Percentiles rank a stretch among this genome's conserved stretches.
Evolutionary conservation across 1,140 invertebrate genomes (phyloP).

Genomic region (Gryllus bimaculatus): DNA sequence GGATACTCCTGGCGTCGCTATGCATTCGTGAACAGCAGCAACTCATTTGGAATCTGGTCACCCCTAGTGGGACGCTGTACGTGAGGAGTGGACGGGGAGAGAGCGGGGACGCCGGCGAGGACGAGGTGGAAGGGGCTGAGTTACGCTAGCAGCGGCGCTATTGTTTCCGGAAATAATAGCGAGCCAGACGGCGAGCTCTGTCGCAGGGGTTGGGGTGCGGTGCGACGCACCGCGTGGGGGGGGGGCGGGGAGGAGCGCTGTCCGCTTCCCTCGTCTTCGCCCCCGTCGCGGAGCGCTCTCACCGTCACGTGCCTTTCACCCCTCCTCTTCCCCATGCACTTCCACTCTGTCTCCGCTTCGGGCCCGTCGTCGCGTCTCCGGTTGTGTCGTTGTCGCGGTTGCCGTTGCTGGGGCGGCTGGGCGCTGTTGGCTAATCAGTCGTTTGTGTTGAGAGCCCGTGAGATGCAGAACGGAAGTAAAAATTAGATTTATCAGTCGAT

Average conservation of each 20-base stretch:
- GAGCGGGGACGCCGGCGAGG: not conserved
- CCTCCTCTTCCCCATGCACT: not conserved
- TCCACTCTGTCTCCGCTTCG: too few species aligned
- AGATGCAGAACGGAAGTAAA: too few species aligned
- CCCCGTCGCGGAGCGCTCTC: not conserved
- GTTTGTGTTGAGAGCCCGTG: too few species aligned
- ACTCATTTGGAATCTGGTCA: too few species aligned
- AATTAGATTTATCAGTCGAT: too few species aligned
- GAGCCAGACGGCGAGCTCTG: not conserved
- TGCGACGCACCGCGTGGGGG: too few species aligned
- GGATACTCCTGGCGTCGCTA: too few species aligned
- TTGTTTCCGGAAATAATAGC: slow-evolving; percentile 4
- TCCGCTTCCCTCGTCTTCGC: not conserved
- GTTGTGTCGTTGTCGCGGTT: too few species aligned
- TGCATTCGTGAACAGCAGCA: too few species aligned
- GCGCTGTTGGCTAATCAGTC: too few species aligned
- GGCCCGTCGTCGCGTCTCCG: too few species aligned
- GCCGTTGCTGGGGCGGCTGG: too few species aligned
- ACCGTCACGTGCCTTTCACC: not conserved
- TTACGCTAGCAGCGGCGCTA: not conserved
- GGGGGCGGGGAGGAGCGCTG: not conserved
- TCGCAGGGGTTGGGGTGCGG: not conserved
- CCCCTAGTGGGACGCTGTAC: not conserved
- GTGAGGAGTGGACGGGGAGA: not conserved
- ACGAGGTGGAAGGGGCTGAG: not conserved